Percentiles rank a stretch among this genome's conserved stretches.
Conservation (phyloP, 1,140 invertebrate species). For the Dolichoris vasculosae region DNA sequence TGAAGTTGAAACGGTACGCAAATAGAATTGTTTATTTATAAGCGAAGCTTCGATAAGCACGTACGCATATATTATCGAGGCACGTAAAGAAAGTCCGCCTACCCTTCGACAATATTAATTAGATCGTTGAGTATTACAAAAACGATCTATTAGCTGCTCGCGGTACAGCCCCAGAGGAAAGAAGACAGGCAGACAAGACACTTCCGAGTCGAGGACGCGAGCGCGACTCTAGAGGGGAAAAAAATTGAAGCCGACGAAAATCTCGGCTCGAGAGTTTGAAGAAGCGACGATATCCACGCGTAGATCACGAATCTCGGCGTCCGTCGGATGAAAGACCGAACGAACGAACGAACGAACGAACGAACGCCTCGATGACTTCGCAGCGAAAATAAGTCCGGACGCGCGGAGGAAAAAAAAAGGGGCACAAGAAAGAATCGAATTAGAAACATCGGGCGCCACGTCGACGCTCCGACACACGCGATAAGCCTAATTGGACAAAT, state of each 20-base stretch:
- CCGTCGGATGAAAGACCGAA: background rate
- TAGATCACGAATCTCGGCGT: background rate
- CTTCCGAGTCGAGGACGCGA: too few relatives aligned
- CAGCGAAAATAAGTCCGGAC: background rate
- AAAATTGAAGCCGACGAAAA: too few relatives aligned
- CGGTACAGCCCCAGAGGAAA: background rate
- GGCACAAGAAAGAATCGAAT: conserved; percentile 16
- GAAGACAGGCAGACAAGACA: too few relatives aligned
- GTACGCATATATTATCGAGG: background rate
- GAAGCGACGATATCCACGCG: background rate
- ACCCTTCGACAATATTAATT: background rate
- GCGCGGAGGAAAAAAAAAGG: background rate
- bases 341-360: too few relatives aligned
- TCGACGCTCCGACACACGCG: background rate
- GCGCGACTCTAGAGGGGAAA: too few relatives aligned
- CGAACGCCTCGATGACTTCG: too few relatives aligned
- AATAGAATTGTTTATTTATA: too few relatives aligned
- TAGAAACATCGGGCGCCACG: conserved; percentile 4
- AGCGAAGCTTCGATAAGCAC: background rate
- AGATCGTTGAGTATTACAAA: background rate
- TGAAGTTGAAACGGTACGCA: too few relatives aligned
- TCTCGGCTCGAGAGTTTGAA: background rate
- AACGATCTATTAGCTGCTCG: background rate
- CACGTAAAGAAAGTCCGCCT: background rate
- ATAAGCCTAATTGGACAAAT: conserved; percentile 53